Percentiles rank a stretch among this genome's conserved stretches.
These are phyloP conservation scores for Magallana gigas DNA, from an alignment of 1,140 invertebrate species.

Conservation along the genomic window DNA sequence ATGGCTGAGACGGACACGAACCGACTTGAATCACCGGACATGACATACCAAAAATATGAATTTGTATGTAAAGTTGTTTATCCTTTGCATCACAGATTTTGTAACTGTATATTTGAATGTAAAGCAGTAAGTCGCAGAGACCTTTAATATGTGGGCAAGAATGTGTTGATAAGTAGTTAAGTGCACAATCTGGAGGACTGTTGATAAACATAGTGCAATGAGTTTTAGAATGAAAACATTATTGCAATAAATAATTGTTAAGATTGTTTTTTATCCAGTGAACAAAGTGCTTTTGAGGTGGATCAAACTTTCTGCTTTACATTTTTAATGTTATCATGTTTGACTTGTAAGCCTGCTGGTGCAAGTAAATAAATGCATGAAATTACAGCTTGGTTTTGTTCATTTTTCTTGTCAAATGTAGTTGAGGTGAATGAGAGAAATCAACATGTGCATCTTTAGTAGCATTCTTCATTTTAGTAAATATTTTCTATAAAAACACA, in stretches of 20 bases:
- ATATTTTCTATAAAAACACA: too few relatives aligned
- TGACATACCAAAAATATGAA: slow-evolving; percentile 1
- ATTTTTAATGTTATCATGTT: slow-evolving; percentile 38
- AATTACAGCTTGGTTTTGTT: background rate
- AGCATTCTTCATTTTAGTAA: too few relatives aligned
- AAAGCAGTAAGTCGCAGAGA: slow-evolving; percentile 7
- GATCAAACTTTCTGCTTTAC: slow-evolving; percentile 37
- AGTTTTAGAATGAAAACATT: background rate
- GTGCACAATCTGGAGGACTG: background rate
- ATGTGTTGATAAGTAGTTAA: background rate
- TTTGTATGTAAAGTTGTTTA: slow-evolving; percentile 30
- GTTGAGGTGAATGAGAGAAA: too few relatives aligned
- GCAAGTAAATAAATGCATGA: slow-evolving; percentile 36
- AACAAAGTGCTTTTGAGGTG: slow-evolving; percentile 37
- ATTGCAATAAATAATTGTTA: slow-evolving; percentile 29
- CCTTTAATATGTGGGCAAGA: background rate
- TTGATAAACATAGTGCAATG: slow-evolving; percentile 18
- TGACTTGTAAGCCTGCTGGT: slow-evolving; percentile 31
- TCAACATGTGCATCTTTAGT: too few relatives aligned
- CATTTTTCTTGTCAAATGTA: background rate
- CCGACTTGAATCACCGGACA: slow-evolving; percentile 13
- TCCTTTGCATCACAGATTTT: slow-evolving; percentile 34
- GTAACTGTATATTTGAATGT: slow-evolving; percentile 3
- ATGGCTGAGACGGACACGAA: slow-evolving; percentile 11
- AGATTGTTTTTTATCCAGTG: slow-evolving; percentile 18